A percentile compares a stretch with the other conserved stretches of the same genome.
Evolutionary conservation across 1,140 invertebrate genomes (phyloP).

Genomic region (Laupala kohalensis): DNA sequence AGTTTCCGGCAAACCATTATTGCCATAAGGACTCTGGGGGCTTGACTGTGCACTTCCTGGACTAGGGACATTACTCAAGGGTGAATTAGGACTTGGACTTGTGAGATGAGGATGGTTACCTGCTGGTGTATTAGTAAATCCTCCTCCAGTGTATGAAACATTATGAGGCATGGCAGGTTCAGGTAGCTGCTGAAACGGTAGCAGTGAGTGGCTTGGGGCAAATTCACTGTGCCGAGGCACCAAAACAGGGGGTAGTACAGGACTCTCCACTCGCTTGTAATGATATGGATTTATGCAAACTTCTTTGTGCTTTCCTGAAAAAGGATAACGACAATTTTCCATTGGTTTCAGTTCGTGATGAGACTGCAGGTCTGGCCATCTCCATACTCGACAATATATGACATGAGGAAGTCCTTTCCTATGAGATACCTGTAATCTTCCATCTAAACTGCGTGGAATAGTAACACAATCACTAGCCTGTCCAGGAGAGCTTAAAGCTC

Average conservation of each 20-base stretch:
- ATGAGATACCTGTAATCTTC: conserved; percentile 84
- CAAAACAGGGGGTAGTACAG: conserved; percentile 90
- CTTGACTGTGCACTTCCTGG: conserved; percentile 43
- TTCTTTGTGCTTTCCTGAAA: conserved; percentile 91
- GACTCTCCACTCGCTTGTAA: conserved; percentile 88
- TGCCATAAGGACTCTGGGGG: conserved; percentile 56
- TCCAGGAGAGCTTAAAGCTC: conserved; percentile 84
- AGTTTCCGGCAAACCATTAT: conserved; percentile 49
- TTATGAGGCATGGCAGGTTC: conserved; percentile 92
- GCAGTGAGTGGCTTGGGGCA: conserved; percentile 73
- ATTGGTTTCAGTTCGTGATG: conserved; percentile 94
- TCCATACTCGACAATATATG: conserved; percentile 95
- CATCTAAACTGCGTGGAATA: conserved; percentile 91
- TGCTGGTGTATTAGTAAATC: conserved; percentile 40
- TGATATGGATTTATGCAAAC: conserved; percentile 99
- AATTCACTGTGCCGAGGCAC: conserved; percentile 93
- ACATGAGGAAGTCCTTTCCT: conserved; percentile 93
- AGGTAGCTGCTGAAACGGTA: conserved; percentile 77
- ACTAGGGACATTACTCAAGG: conserved; percentile 26
- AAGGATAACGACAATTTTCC: conserved; percentile 87
- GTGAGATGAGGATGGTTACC: conserved; percentile 9
- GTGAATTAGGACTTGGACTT: conserved; percentile 24
- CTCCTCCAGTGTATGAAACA: conserved; percentile 72
- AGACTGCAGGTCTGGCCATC: conserved; percentile 95
- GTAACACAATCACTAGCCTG: conserved; percentile 94